Evolutionary conservation across 2,888 invertebrate species (phyloP).

Genomic region (Isoperla grammatica): DNA sequence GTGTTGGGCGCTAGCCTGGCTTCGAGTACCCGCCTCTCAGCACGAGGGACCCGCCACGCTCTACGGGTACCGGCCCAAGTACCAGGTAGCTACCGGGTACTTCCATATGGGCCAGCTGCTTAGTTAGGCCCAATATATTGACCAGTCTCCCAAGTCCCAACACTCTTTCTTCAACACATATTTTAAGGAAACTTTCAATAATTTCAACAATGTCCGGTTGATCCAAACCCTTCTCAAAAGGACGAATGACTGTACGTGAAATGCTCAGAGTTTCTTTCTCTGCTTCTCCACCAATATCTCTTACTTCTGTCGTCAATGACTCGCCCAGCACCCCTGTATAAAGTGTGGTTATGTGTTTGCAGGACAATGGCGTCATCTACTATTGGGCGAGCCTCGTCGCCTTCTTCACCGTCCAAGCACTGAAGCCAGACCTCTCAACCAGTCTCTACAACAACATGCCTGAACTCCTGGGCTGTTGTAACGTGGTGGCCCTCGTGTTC

Average conservation of each 20-base stretch:
- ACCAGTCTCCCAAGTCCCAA: not conserved
- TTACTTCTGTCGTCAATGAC: too few relatives aligned
- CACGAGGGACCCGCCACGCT: slow-evolving; percentile 46
- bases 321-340: too few relatives aligned
- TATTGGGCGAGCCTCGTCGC: slow-evolving; percentile 43
- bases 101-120: slow-evolving; percentile 19
- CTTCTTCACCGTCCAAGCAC: slow-evolving; percentile 38
- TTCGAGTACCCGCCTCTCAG: slow-evolving; percentile 40
- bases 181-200: not conserved
- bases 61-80: slow-evolving; percentile 45
- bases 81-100: slow-evolving; percentile 35
- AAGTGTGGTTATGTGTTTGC: not conserved
- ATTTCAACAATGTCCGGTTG: not conserved
- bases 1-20: slow-evolving; percentile 44
- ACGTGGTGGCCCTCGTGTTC: slow-evolving; percentile 40
- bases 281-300: too few relatives aligned
- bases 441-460: slow-evolving; percentile 46
- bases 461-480: slow-evolving; percentile 45
- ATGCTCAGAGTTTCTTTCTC: too few relatives aligned
- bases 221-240: not conserved
- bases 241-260: not conserved
- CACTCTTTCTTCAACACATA: not conserved
- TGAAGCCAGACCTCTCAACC: slow-evolving; percentile 40
- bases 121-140: too few relatives aligned
- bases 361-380: slow-evolving; percentile 48